Base-by-base conservation (phyloP, 2,113 vertebrate genomes). In the Aix galericulata region DNA sequence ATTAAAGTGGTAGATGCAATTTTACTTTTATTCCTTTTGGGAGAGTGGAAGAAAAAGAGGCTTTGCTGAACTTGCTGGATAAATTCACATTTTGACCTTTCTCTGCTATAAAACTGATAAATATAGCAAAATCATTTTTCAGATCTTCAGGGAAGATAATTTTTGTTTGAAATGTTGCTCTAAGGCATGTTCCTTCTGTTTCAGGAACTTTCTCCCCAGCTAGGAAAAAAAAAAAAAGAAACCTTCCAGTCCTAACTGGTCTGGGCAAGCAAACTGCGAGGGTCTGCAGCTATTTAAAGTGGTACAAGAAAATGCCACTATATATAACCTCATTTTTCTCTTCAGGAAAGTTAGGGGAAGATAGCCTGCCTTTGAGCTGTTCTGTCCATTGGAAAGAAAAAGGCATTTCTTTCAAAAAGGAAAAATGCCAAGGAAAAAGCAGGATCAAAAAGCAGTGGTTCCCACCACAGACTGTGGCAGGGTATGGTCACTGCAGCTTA, bases 11-110 rank as follows among this genome's bases (percentile, higher is more conserved):
- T 60, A 87, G 31, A 62, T 8, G 9, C 38, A 79, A 17, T 78
- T 92, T 64, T 62, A 89, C 53, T 55, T 95, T 88, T 88, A 73
- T 77, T 52, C 31, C 53, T 27, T 7, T 31, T 91, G 38, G 50
- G 60, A 79, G 64, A 77, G 42, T 48, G 21, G 38, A 83, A 90
- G 46, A 32, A 55, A 68, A 81, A 40, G 11, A 93, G 42, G 20
- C 29, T 89, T 85, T 91, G 38, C 82, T 71, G 52, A 3, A 86
- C 83, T 95, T 88, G 20, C 63, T 69, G 80, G 36, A 78, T 56
- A 69, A 78, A 78, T 75, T 86, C 86, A 86, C 18, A 81, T 81
- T 95, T 94, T 93, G 88, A 84, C 82, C 86, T 94, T 91, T 91
- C 53, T 86, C 59, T 84, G 44, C 34, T 60, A 72, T 68, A 58